A percentile compares a stretch with the other conserved stretches of the same genome.
Conservation (phyloP, 1,140 invertebrate genomes). For the Rhizoglyphus robini region DNA sequence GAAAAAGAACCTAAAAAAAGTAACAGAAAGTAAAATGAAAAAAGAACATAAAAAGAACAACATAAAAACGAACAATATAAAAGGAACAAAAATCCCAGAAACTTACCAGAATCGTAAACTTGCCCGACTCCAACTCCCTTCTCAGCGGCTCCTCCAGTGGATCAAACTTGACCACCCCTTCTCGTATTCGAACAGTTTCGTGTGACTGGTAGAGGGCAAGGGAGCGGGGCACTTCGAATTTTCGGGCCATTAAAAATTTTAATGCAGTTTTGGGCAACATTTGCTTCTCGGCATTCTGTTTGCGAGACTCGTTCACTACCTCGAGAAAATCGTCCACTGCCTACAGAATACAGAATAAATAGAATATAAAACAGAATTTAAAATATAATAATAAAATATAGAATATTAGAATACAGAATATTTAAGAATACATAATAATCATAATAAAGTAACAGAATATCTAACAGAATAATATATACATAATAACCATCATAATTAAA, state of each 20-base stretch:
- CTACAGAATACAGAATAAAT: slow-evolving; percentile 7
- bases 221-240: slow-evolving; percentile 80
- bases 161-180: slow-evolving; percentile 68
- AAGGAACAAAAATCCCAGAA: neutral
- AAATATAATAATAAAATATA: neutral
- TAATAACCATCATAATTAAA: too few species aligned
- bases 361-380: neutral
- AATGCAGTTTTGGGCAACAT: slow-evolving; percentile 68
- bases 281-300: slow-evolving; percentile 25
- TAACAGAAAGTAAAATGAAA: neutral
- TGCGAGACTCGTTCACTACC: slow-evolving; percentile 28
- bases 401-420: neutral
- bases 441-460: neutral
- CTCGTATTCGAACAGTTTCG: slow-evolving; percentile 63
- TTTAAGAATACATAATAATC: neutral
- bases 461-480: neutral
- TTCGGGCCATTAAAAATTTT: slow-evolving; percentile 84
- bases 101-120: slow-evolving; percentile 89
- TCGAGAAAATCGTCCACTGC: slow-evolving; percentile 25
- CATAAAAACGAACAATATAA: neutral
- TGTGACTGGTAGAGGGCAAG: slow-evolving; percentile 77
- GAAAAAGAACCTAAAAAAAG: neutral
- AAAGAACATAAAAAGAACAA: neutral
- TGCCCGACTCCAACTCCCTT: slow-evolving; percentile 75
- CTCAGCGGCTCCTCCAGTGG: slow-evolving; percentile 62